phyloP scores from a whole-genome alignment of 2,888 invertebrate species.

The Amitus sp. region DNA sequence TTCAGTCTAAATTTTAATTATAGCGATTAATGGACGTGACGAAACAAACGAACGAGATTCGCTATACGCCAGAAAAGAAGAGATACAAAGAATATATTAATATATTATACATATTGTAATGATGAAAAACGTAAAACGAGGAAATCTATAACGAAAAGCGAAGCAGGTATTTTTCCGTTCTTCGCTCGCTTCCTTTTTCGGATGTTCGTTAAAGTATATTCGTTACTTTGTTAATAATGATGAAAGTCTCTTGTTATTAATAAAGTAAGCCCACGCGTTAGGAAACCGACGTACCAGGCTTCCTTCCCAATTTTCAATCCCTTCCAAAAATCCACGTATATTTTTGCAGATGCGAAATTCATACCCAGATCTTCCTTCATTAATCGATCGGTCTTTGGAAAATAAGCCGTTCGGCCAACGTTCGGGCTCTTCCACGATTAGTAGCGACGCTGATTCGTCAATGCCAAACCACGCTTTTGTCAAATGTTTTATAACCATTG shows the following conservation, averaged over 20 bases:
- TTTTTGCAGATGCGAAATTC: not conserved
- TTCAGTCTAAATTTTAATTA: conserved; percentile 46
- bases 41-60: not conserved
- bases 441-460: too few relatives aligned
- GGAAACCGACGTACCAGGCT: too few relatives aligned
- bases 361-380: conserved; percentile 11
- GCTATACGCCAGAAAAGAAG: not conserved
- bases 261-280: not conserved
- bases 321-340: conserved; percentile 1
- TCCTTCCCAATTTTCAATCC: not conserved
- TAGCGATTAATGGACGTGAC: not conserved
- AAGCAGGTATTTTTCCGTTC: conserved; percentile 2
- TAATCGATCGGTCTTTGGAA: conserved; percentile 5
- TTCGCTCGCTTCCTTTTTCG: conserved; percentile 6
- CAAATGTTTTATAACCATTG: too few relatives aligned
- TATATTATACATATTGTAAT: conserved; percentile 3
- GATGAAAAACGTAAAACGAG: not conserved
- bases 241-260: conserved; percentile 3
- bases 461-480: conserved; percentile 3
- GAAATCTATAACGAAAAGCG: conserved; percentile 7
- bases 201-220: not conserved
- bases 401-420: not conserved
- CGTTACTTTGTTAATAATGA: conserved; percentile 7
- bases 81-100: conserved; percentile 10
- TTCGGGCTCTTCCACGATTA: too few relatives aligned